phyloP scores from a whole-genome alignment of 2,113 vertebrate genomes.

The Pelusios castaneus region DNA sequence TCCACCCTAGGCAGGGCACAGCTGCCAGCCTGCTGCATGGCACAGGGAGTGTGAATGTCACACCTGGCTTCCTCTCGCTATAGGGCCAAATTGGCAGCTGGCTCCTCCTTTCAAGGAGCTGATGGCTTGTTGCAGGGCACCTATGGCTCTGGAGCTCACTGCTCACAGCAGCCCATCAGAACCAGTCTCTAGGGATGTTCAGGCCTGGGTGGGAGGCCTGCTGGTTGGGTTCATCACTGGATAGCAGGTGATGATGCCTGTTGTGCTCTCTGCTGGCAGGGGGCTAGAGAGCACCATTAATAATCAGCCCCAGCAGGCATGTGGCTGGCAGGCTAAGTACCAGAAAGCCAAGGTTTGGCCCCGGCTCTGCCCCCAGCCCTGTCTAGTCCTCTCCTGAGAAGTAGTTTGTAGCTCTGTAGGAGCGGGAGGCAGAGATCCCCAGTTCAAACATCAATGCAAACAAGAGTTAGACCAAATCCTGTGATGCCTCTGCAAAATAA shows the following conservation, averaged over 20 bases:
- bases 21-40: too few relatives aligned
- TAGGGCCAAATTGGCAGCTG: too few relatives aligned
- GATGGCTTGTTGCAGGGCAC: background rate
- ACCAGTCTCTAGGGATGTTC: background rate
- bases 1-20: too few relatives aligned
- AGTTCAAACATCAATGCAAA: background rate
- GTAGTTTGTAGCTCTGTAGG: background rate
- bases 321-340: background rate
- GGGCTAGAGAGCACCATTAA: conserved; percentile 1
- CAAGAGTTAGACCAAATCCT: background rate
- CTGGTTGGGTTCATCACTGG: background rate
- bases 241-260: background rate
- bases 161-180: background rate
- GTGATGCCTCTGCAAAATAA: background rate
- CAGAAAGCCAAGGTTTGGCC: background rate
- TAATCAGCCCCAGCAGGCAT: background rate
- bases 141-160: background rate
- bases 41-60: too few relatives aligned
- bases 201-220: background rate
- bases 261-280: background rate
- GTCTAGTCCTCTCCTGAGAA: background rate
- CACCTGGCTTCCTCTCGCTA: too few relatives aligned
- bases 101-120: too few relatives aligned
- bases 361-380: background rate
- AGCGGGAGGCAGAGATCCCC: background rate